Evolutionary conservation across 64 coral and sea anemone species (phyloP), one percentile per base, ranked within the genome.

Genomic region (Trachythela sp.): DNA sequence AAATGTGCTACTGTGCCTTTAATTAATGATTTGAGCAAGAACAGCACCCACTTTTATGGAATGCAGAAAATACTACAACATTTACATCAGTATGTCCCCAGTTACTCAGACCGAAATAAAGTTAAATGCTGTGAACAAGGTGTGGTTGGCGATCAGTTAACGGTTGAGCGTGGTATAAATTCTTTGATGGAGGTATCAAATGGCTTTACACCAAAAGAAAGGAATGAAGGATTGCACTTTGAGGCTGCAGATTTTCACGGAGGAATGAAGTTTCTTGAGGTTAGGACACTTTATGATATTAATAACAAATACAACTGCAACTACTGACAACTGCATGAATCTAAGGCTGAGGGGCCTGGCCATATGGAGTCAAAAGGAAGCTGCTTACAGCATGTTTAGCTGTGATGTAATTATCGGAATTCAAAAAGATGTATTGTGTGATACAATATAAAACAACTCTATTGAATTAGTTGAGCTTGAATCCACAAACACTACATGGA

Each of bases 251-350:
- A 80, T 80, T 80, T 80, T 39, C 75, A 80, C 34, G 75, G 75
- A 37, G 75, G 75, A 80, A 80, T 80, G 75, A 80, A 80, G 38
- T 80, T 80, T 80, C 75, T 80, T 80, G 75, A 80, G 75, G 75
- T 80, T n/a, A 8, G 56, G 20, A 27, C 20, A 64, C 13, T 64
- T 64, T 5, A n/a, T 64, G 56, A 0, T 4, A 18, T 64, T 64
- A 64, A n/a, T n/a, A n/a, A 27, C 20, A 10, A 64, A n/a, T 27
- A 64, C 56, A 64, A 64, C 26, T 64, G 15, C 56, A 27, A n/a
- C 8, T 20, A n/a, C 0, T 64, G 22, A 64, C 7, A 11, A 45
- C 11, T 45, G 42, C 20, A 20, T 64, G 56, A 26, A 27, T 20
- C 0, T n/a, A n/a, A n/a, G n/a, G n/a, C n/a, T n/a, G n/a, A n/a